Percentiles rank a stretch among this genome's conserved stretches.
Conservation (phyloP, 2,113 vertebrate genomes). For the Cebus imitator region DNA sequence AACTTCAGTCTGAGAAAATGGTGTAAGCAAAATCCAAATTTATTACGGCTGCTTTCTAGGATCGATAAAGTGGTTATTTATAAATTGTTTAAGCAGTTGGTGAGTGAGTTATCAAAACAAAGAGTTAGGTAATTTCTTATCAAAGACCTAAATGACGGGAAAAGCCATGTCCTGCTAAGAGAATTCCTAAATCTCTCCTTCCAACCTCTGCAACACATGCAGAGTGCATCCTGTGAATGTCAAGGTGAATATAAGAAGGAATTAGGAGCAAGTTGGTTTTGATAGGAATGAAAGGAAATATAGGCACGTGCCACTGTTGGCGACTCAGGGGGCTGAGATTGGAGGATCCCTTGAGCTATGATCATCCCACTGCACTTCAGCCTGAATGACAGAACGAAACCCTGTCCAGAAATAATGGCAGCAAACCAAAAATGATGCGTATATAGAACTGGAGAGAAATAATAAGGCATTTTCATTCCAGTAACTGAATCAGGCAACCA, state of each 20-base stretch:
- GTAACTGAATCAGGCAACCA: background rate
- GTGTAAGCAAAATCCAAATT: background rate
- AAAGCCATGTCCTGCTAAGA: background rate
- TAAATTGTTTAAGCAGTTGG: background rate
- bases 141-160: background rate
- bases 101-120: conserved; percentile 6
- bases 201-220: background rate
- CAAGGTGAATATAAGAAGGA: background rate
- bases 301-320: too few relatives aligned
- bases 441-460: background rate
- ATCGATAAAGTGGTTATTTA: background rate
- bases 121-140: background rate
- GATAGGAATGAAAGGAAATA: background rate
- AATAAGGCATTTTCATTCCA: background rate
- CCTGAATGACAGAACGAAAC: too few relatives aligned
- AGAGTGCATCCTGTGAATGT: background rate
- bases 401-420: too few relatives aligned
- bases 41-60: conserved; percentile 7
- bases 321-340: too few relatives aligned
- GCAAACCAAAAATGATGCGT: too few relatives aligned
- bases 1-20: conserved; percentile 50
- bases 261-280: background rate
- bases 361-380: too few relatives aligned
- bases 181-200: background rate
- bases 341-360: too few relatives aligned